A percentile compares a stretch with the other conserved stretches of the same genome.
Evolutionary conservation across 2,888 invertebrate species (phyloP).

Genomic region (Thereva unica): DNA sequence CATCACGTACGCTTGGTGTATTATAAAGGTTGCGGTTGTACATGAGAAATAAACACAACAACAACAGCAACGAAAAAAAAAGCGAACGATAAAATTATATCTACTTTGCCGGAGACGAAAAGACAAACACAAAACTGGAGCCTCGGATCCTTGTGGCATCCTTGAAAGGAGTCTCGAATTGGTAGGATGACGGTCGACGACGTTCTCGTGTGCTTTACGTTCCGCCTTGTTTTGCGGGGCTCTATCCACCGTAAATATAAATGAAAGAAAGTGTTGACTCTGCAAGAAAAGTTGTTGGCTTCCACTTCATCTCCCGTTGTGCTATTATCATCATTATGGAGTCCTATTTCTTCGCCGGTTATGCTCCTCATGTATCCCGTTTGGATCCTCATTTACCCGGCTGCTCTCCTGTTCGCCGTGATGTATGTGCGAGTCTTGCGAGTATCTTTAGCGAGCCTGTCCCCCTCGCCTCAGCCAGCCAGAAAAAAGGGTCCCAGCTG

Average conservation of each 20-base stretch:
- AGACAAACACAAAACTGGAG: conserved; percentile 34
- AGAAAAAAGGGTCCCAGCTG: too few species aligned
- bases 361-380: conserved; percentile 14
- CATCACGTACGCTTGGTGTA: conserved; percentile 21
- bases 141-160: conserved; percentile 7
- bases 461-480: too few species aligned
- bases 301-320: conserved; percentile 32
- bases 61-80: not conserved
- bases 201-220: not conserved
- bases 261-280: conserved; percentile 38
- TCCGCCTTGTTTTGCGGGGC: conserved; percentile 16
- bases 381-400: conserved; percentile 21
- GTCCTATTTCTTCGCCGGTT: conserved; percentile 14
- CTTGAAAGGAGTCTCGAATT: not conserved
- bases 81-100: conserved; percentile 28
- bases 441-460: not conserved
- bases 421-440: not conserved
- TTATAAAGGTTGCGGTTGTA: conserved; percentile 25
- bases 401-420: not conserved
- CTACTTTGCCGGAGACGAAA: conserved; percentile 25
- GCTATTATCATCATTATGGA: conserved; percentile 28
- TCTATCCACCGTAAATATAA: conserved; percentile 23
- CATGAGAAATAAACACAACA: conserved; percentile 11
- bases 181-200: too few species aligned
- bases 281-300: conserved; percentile 33